Conservation (phyloP, 2,888 invertebrate species). For the Coronaproctus castanopsis region DNA sequence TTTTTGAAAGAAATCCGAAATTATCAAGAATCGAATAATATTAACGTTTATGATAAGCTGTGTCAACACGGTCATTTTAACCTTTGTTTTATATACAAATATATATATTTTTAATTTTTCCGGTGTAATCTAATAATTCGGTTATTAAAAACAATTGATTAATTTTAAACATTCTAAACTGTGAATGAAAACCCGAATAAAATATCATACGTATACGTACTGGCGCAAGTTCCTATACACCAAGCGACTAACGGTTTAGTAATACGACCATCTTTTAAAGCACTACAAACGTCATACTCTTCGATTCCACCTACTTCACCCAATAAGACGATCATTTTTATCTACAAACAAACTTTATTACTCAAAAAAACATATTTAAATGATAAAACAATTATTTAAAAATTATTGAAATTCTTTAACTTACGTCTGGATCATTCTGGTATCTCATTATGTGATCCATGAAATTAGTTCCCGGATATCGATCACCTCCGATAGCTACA, state of each 20-base stretch:
- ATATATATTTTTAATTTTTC: too few relatives aligned
- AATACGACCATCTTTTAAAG: slow-evolving; percentile 55
- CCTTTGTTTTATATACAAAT: too few relatives aligned
- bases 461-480: slow-evolving; percentile 95
- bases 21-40: too few relatives aligned
- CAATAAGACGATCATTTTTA: slow-evolving; percentile 84
- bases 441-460: slow-evolving; percentile 87
- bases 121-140: too few relatives aligned
- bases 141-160: too few relatives aligned
- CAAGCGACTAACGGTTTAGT: slow-evolving; percentile 92
- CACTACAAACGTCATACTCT: slow-evolving; percentile 87
- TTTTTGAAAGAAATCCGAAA: too few relatives aligned
- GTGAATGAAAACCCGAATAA: too few relatives aligned
- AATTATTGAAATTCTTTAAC: slow-evolving; percentile 21
- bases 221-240: slow-evolving; percentile 88
- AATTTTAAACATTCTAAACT: too few relatives aligned
- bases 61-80: too few relatives aligned
- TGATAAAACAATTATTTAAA: not conserved
- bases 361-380: not conserved
- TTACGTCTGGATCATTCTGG: slow-evolving; percentile 36
- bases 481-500: slow-evolving; percentile 90
- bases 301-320: slow-evolving; percentile 98
- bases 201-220: too few relatives aligned
- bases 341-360: slow-evolving; percentile 26
- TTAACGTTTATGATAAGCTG: too few relatives aligned